These are phyloP conservation scores for Solenopsis invicta DNA, from an alignment of 1,140 invertebrate species.

Conservation along the genomic window DNA sequence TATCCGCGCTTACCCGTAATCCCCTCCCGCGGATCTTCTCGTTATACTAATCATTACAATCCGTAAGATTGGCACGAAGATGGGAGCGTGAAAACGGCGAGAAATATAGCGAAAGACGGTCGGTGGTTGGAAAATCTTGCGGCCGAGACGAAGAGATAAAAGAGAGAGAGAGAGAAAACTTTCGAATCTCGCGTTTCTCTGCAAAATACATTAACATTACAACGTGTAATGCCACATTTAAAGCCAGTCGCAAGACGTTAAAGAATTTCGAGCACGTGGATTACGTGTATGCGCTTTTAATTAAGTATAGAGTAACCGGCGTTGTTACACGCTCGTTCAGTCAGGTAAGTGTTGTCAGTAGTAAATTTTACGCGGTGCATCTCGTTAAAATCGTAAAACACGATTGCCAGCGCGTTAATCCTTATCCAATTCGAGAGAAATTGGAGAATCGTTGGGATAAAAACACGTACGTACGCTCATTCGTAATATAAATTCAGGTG, in stretches of 20 bases:
- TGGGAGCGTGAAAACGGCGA: conserved; percentile 16
- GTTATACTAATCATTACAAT: conserved; percentile 77
- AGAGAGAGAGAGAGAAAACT: background rate
- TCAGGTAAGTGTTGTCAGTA: background rate
- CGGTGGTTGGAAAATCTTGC: background rate
- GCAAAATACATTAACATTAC: background rate
- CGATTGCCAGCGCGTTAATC: background rate
- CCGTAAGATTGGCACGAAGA: conserved; percentile 14
- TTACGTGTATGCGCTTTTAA: conserved; percentile 25
- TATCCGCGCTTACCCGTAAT: conserved; percentile 69
- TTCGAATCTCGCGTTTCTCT: background rate
- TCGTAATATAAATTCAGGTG: background rate
- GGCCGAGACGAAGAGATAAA: background rate
- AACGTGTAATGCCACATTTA: background rate
- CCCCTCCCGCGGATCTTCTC: conserved; percentile 56
- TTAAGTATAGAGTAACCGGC: conserved; percentile 18
- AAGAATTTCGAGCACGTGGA: conserved; percentile 25
- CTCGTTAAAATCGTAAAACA: background rate
- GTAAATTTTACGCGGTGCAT: background rate
- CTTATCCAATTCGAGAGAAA: background rate
- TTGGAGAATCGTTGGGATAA: background rate
- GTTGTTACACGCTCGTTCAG: background rate
- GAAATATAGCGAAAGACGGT: conserved; percentile 11
- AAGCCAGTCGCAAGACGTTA: background rate
- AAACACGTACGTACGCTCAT: background rate